Base-by-base conservation (phyloP, 2,797 vertebrate species). In the Stomatorhinus walkeri region DNA sequence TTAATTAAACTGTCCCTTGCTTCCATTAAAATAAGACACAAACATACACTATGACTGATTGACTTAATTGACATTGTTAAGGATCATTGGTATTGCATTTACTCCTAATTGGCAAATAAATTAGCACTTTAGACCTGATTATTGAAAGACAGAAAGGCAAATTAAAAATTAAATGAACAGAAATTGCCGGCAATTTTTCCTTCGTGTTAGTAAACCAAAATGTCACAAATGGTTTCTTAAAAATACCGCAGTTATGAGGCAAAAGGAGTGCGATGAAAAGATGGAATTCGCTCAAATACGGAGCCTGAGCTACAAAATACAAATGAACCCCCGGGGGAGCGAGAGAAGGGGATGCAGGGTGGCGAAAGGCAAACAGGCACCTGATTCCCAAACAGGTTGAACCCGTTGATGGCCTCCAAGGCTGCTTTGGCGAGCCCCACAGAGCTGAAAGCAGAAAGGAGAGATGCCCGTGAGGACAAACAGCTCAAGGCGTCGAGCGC, bases 331-430 rank as follows among this genome's bases (percentile, higher is more conserved):
- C 10, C 22, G 28, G n/a, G 43, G 4, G 40, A 43, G 10, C n/a
- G 43, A 8, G 48, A 52, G 12, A n/a, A n/a, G 43, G 43, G n/a
- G n/a, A 3, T 10, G n/a, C 0, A 28, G 0, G 43, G 8, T 12
- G 24, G 59, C 0, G 7, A 32, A 59, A 40, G 51, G 28, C 59
- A 9, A 16, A 49, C 4, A 68, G 48, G 93, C 97, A 99, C 98
- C 98, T 99, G 98, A 91, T 98, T 99, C 95, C 98, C 98, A 93
- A 99, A 99, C 90, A 99, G 96, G 93, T 99, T 99, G 95, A 99
- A 99, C 94, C 98, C 98, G 91, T 98, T 99, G 95, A 99, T 98
- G 92, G 98, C 98, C 95, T 99, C 98, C 89, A 99, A 94, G 87
- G 97, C 98, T 89, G 98, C 97, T 96, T 99, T 99, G 90, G 98